Evolutionary conservation across 2,888 invertebrate genomes (phyloP), one percentile per base, ranked within the genome.

Genomic region (Melanostoma scalare): DNA sequence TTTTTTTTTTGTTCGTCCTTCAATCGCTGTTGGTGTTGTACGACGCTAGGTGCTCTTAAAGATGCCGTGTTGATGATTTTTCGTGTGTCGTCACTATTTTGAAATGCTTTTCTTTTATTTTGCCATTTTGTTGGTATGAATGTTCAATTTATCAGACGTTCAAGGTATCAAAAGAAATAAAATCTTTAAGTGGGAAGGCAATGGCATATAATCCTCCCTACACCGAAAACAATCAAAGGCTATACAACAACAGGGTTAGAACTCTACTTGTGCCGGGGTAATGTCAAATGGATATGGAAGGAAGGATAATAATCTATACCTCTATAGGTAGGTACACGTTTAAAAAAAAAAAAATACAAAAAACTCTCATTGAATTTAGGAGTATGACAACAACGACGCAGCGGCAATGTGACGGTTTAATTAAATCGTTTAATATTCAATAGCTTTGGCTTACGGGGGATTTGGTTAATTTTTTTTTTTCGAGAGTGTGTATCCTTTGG

Each of bases 391-490:
- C 56, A 36, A 40, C 10, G 52, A 42, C 5, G 71, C 20, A 20
- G 20, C 20, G 20, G 20, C 20, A 20, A 20, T 20, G 33, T 33
- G 63, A 71, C 44, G 61, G 33, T 81, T 81, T 81, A 76, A 81
- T 76, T 76, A 81, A 81, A 81, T 81, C 65, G 58, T 71, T 80
- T 75, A 75, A 75, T 76, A 81, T 81, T 76, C 60, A 71, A 81
- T 76, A 53, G 65, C 44, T 53, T 65, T 56, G 56, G 63, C 61
- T 63, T 71, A 76, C 20, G 6, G 60, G 20, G 20, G 20, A 20
- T 20, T 20, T 20, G 20, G 20, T 20, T 20, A 48, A 36, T 65
- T 53, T 56, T 52, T 72, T 40, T 61, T 68, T 9, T 60, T 67
- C 10, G 65, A 33, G 40, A 46, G 40, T 42, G 46, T 6, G 30